Conservation (phyloP, 2,888 invertebrate species). For the Notocelia uddmanniana region DNA sequence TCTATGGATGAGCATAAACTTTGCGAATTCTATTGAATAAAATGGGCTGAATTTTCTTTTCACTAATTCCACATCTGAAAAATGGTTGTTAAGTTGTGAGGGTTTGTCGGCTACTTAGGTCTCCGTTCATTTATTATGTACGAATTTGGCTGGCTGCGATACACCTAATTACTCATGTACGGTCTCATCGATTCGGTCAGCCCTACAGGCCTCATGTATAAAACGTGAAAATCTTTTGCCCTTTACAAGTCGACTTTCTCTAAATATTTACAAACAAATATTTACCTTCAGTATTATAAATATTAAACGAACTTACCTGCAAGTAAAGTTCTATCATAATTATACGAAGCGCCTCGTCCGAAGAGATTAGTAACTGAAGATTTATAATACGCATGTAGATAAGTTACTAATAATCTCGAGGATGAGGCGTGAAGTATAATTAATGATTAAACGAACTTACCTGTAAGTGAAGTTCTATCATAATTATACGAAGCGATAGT, state of each 20-base stretch:
- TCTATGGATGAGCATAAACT: too few species aligned
- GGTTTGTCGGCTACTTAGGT: slow-evolving; percentile 27
- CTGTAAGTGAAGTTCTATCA: too few species aligned
- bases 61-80: neutral
- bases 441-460: too few species aligned
- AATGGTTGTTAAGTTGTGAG: slow-evolving; percentile 3
- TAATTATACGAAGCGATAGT: neutral
- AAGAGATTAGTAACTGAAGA: too few species aligned
- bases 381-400: too few species aligned
- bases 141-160: slow-evolving; percentile 13
- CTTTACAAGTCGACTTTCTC: neutral
- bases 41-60: neutral
- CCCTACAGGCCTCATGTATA: slow-evolving; percentile 20
- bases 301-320: too few species aligned
- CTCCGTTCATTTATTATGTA: slow-evolving; percentile 33
- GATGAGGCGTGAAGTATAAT: too few species aligned
- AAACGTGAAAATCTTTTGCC: neutral
- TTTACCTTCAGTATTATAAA: too few species aligned
- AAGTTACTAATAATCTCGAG: too few species aligned
- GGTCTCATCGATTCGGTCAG: slow-evolving; percentile 35
- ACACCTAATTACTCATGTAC: slow-evolving; percentile 34
- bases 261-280: neutral
- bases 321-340: too few species aligned
- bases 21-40: too few species aligned
- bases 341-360: too few species aligned